These are phyloP conservation scores for Dicentrarchus labrax DNA, from an alignment of 2,113 vertebrate species.

Conservation along the genomic window DNA sequence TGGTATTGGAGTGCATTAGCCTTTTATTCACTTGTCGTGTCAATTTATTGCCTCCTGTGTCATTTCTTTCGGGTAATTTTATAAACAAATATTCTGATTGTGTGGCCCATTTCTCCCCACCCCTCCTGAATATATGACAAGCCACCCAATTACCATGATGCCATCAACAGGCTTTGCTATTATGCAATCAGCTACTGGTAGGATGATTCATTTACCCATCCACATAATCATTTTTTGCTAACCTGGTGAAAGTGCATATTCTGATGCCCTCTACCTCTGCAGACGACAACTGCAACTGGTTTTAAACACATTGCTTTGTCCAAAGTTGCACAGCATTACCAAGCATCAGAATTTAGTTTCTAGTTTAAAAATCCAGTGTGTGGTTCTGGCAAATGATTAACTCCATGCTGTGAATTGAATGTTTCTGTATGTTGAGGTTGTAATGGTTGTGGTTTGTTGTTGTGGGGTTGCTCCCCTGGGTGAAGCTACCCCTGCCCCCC, in stretches of 20 bases:
- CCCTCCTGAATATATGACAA: constrained; percentile 35
- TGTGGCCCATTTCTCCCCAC: constrained; percentile 69
- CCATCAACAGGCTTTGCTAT: constrained; percentile 45
- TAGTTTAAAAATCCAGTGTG: constrained; percentile 18
- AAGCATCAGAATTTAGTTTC: constrained; percentile 13
- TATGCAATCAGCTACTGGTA: constrained; percentile 24
- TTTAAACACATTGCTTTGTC: constrained; percentile 18
- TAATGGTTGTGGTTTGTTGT: constrained; percentile 44
- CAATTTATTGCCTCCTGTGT: constrained; percentile 99
- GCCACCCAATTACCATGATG: constrained; percentile 26
- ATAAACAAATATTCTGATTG: constrained; percentile 80
- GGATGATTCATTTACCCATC: background rate
- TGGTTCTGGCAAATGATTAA: constrained; percentile 17
- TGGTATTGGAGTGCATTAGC: constrained; percentile 99
- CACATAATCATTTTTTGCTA: constrained; percentile 19
- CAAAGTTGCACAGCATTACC: background rate
- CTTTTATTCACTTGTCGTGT: constrained; percentile 99
- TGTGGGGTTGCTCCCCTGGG: constrained; percentile 14
- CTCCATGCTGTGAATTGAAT: constrained; percentile 6
- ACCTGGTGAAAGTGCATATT: background rate
- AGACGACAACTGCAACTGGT: constrained; percentile 9
- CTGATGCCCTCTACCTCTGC: constrained; percentile 2
- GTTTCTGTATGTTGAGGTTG: constrained; percentile 22
- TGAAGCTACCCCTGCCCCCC: background rate
- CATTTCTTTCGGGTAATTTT: constrained; percentile 96